Percentiles rank a stretch among this genome's conserved stretches.
phyloP scores from a whole-genome alignment of 2,797 vertebrate genomes.

The Notoglanidium macrostoma region DNA sequence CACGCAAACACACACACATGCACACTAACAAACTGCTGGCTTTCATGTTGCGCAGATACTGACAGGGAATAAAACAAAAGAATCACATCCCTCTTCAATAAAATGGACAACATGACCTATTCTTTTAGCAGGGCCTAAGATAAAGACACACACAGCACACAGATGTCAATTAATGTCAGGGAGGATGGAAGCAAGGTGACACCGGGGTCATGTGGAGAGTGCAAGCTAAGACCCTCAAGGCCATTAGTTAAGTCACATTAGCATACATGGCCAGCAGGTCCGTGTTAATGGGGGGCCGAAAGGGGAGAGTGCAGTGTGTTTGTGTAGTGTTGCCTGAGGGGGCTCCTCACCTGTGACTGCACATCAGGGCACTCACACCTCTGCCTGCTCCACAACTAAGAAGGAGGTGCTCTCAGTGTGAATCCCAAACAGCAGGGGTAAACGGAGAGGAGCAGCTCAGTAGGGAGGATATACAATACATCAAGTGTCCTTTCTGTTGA shows the following conservation, averaged over 20 bases:
- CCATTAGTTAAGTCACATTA: slow-evolving; percentile 56
- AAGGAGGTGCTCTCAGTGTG: slow-evolving; percentile 58
- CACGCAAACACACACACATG: slow-evolving; percentile 17
- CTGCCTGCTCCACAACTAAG: slow-evolving; percentile 60
- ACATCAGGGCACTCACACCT: slow-evolving; percentile 58
- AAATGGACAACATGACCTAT: slow-evolving; percentile 44
- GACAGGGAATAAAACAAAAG: slow-evolving; percentile 50
- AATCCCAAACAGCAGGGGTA: slow-evolving; percentile 66
- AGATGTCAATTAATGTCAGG: slow-evolving; percentile 14
- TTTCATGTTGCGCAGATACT: slow-evolving; percentile 43
- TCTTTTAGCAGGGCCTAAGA: slow-evolving; percentile 21
- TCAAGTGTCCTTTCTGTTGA: slow-evolving; percentile 2
- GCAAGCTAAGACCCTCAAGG: slow-evolving; percentile 64
- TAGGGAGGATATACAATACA: slow-evolving; percentile 7
- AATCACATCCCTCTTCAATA: slow-evolving; percentile 35
- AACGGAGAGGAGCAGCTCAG: slow-evolving; percentile 37
- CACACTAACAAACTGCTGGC: slow-evolving; percentile 26
- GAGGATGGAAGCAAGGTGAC: slow-evolving; percentile 46
- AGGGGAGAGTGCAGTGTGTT: slow-evolving; percentile 51
- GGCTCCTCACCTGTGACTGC: slow-evolving; percentile 57
- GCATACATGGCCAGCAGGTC: slow-evolving; percentile 64
- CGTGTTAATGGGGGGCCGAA: slow-evolving; percentile 55
- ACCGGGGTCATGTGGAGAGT: slow-evolving; percentile 62
- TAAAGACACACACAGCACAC: slow-evolving; percentile 35
- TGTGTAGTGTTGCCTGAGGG: slow-evolving; percentile 67